phyloP scores from a whole-genome alignment of 2,888 invertebrate genomes.

The Punctoribates punctum region DNA sequence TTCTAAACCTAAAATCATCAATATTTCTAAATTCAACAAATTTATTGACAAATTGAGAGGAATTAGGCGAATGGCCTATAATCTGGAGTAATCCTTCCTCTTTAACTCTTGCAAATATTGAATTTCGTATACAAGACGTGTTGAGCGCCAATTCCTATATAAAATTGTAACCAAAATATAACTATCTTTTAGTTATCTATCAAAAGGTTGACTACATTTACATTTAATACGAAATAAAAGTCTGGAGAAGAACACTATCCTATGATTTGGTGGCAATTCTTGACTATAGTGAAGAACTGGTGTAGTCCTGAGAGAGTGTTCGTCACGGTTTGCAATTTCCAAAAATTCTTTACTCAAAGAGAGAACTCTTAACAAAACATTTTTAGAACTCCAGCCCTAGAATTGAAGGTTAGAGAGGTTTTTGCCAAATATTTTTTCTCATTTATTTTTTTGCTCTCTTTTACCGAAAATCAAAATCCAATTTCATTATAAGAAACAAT shows the following conservation, averaged over 20 bases:
- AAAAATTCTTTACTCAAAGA: not conserved
- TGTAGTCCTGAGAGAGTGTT: not conserved
- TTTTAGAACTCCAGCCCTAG: not conserved
- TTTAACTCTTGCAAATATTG: not conserved
- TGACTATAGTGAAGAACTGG: no score
- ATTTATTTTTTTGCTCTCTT: not conserved
- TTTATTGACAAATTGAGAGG: no score
- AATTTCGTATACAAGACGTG: not conserved
- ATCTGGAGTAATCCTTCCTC: not conserved
- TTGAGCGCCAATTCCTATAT: not conserved
- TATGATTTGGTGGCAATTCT: no score
- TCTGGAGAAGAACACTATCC: not conserved
- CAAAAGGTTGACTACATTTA: not conserved
- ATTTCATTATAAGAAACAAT: no score
- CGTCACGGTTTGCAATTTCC: not conserved
- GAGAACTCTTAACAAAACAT: not conserved
- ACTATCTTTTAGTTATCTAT: not conserved
- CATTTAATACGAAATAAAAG: not conserved
- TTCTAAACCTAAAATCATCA: no score
- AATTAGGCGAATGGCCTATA: not conserved
- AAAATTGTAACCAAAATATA: not conserved
- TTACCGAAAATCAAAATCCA: no score
- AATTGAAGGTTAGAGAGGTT: constrained; percentile 4
- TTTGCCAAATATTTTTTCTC: not conserved
- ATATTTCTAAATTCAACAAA: no score